Conservation (phyloP, 2,888 invertebrate genomes). For the Ormia ochracea region DNA sequence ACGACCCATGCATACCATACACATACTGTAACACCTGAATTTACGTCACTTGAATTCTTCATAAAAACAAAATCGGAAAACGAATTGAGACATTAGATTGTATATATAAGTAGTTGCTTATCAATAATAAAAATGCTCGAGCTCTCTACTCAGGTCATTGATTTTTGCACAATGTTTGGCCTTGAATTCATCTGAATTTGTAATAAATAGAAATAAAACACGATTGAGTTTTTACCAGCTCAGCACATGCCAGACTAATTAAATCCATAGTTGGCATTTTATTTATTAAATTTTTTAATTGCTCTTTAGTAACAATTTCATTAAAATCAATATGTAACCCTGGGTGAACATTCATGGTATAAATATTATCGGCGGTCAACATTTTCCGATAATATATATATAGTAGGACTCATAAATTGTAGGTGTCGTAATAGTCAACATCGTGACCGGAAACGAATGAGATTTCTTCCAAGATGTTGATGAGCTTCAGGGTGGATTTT, state of each 20-base stretch:
- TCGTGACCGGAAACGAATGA: constrained; percentile 74
- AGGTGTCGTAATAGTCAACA: constrained; percentile 74
- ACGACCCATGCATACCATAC: no score
- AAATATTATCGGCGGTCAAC: constrained; percentile 61
- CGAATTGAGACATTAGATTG: no score
- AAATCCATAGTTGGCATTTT: constrained; percentile 20
- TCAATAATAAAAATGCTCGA: no score
- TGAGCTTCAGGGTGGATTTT: constrained; percentile 70
- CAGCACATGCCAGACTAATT: constrained; percentile 15
- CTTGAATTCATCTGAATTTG: not conserved
- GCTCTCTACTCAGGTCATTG: no score
- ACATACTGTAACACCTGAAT: no score
- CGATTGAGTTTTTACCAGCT: constrained; percentile 49
- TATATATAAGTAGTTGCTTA: no score
- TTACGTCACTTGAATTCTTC: no score
- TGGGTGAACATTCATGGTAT: constrained; percentile 27
- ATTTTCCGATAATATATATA: constrained; percentile 60
- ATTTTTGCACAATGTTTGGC: not conserved
- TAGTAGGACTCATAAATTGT: constrained; percentile 70
- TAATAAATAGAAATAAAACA: constrained; percentile 1
- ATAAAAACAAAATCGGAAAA: no score
- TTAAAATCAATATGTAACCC: constrained; percentile 23
- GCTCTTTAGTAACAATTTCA: constrained; percentile 4
- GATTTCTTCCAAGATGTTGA: constrained; percentile 72
- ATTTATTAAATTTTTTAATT: constrained; percentile 37